Base-by-base conservation (phyloP, 2,888 invertebrate genomes). In the Tenthredo livida region DNA sequence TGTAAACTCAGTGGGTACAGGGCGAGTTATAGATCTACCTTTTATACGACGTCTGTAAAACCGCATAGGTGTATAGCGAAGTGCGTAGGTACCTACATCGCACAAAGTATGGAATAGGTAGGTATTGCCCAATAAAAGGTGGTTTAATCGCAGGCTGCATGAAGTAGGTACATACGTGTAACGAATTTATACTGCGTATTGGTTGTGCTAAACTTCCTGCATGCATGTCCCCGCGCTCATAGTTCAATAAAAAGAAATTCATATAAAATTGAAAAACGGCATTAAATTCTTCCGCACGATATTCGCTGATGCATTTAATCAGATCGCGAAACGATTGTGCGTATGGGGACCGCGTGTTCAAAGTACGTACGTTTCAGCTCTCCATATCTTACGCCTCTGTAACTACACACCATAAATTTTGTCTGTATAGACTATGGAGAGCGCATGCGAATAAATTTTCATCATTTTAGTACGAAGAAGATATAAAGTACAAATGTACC, bases 221-320 rank as follows among this genome's bases (percentile, higher is more conserved):
- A 25, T 29, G 29, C 29, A 25, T 12, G 25, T 61, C 10, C 25
- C 25, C n/a, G n/a, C n/a, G 25, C 58, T 29, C 1, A 7, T 61
- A 3, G 61, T 25, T 54, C 54, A n/a, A 54, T 54, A 54, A 54
- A 50, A n/a, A 50, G 15, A 37, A 10, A 43, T 73, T 25, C 6
- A 47, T 73, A 21, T 21, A 43, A 43, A 40, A 21, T 21, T 40
- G 7, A 7, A 6, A 54, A 43, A 40, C 43, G 25, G 43, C 15
- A 73, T 73, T 73, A 73, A 73, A 73, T 73, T 73, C 73, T 43
- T 73, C 40, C 73, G 12, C 43, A 21, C 25, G 47, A 67, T 67
- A 67, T 67, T 67, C 73, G 73, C 21, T 25, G 47, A 47, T 47
- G 40, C 43, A 21, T 47, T 6, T 25, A 40, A 10, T 43, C 43